These are phyloP conservation scores for human (Homo sapiens) DNA, from an alignment of 2,113 vertebrate genomes.

Conservation along the genomic window DNA sequence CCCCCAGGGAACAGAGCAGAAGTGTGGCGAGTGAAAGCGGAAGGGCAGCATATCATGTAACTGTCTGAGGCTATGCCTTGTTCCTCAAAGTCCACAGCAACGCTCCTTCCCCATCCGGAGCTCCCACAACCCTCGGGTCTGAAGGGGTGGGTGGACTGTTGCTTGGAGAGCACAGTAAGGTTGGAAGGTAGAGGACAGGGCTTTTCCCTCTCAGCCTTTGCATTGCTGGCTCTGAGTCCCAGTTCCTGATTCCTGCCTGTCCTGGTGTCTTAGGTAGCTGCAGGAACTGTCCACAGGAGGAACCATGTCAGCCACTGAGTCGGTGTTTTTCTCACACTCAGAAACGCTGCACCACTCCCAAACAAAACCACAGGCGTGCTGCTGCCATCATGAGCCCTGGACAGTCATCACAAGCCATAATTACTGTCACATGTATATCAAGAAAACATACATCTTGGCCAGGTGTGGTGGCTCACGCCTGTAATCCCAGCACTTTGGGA, in stretches of 20 bases:
- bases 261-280: not conserved
- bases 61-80: not conserved
- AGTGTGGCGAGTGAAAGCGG: not conserved
- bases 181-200: not conserved
- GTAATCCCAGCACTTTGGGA: too few relatives aligned
- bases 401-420: slow-evolving; percentile 20
- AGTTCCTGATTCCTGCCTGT: not conserved
- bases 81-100: not conserved
- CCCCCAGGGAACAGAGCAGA: not conserved
- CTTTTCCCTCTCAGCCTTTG: not conserved
- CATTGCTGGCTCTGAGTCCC: not conserved
- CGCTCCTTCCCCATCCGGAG: not conserved
- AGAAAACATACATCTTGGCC: slow-evolving; percentile 5
- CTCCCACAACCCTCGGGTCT: not conserved
- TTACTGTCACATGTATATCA: slow-evolving; percentile 15
- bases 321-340: slow-evolving; percentile 14
- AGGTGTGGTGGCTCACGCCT: too few relatives aligned
- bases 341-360: slow-evolving; percentile 39
- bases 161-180: not conserved
- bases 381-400: not conserved
- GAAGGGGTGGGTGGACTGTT: not conserved
- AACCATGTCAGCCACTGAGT: slow-evolving; percentile 32
- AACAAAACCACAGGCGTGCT: slow-evolving; percentile 10
- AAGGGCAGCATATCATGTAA: not conserved
- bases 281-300: not conserved